These are phyloP conservation scores for Noturus placidus DNA, from an alignment of 2,113 vertebrate species.

Conservation along the genomic window DNA sequence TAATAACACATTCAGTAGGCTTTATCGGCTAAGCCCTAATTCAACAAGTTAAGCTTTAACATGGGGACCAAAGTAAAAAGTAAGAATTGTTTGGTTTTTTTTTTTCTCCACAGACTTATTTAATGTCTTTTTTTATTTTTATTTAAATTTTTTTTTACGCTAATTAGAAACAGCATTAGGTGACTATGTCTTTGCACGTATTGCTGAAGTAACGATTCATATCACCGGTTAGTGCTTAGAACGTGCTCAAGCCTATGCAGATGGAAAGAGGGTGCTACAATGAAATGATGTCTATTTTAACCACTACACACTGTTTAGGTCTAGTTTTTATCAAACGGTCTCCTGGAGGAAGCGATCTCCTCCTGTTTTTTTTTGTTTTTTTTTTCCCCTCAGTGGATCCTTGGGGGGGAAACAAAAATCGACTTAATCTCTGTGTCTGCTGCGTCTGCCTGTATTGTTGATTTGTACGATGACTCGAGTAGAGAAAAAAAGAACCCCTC, in stretches of 20 bases:
- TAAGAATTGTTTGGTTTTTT: slow-evolving; percentile 6
- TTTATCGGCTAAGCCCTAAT: slow-evolving; percentile 42
- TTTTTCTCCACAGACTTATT: slow-evolving; percentile 46
- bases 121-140: slow-evolving; percentile 29
- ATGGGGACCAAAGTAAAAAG: slow-evolving; percentile 42
- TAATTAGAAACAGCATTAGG: slow-evolving; percentile 30
- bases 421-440: slow-evolving; percentile 6
- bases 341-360: background rate
- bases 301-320: slow-evolving; percentile 18
- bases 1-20: slow-evolving; percentile 45
- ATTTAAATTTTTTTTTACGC: slow-evolving; percentile 38
- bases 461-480: slow-evolving; percentile 20
- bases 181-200: slow-evolving; percentile 24
- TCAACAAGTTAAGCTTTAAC: slow-evolving; percentile 49
- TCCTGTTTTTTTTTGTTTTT: background rate
- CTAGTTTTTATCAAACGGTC: slow-evolving; percentile 31
- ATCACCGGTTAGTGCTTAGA: slow-evolving; percentile 2
- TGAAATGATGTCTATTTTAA: slow-evolving; percentile 24
- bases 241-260: background rate
- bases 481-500: slow-evolving; percentile 8
- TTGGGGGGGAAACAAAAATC: slow-evolving; percentile 4
- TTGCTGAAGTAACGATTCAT: background rate
- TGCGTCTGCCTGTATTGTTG: slow-evolving; percentile 28
- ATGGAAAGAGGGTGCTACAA: slow-evolving; percentile 9
- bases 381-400: slow-evolving; percentile 15